Conservation (phyloP, 2,797 vertebrate species). For the Macrochelys suwanniensis region DNA sequence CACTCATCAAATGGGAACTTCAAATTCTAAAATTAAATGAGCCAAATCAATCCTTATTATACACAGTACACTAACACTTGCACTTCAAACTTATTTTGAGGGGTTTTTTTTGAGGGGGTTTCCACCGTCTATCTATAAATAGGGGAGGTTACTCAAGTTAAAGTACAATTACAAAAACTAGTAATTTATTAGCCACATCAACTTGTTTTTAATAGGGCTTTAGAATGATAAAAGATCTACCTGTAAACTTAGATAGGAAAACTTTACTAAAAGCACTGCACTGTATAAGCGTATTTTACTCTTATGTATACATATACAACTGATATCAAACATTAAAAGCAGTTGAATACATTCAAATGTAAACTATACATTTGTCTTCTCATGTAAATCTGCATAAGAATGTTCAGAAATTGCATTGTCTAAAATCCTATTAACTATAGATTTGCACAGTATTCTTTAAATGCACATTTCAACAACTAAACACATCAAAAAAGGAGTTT, state of each 20-base stretch:
- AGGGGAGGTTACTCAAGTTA: background rate
- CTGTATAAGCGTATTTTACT: background rate
- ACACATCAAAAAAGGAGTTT: accelerated
- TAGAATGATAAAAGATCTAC: background rate
- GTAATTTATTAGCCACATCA: background rate
- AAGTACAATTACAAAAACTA: accelerated
- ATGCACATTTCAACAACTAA: background rate
- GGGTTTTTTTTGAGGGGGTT: background rate
- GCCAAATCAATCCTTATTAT: background rate
- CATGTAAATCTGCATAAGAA: background rate
- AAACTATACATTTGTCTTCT: accelerated
- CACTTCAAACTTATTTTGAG: background rate
- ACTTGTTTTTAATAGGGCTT: background rate
- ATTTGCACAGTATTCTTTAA: background rate
- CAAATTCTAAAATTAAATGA: background rate
- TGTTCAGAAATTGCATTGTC: background rate
- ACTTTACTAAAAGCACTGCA: background rate
- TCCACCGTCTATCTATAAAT: background rate
- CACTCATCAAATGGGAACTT: background rate
- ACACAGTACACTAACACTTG: accelerated
- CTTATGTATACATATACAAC: accelerated
- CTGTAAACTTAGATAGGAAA: background rate
- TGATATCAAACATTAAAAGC: background rate
- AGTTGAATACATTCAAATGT: accelerated
- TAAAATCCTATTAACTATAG: background rate